A percentile compares a stretch with the other conserved stretches of the same genome.
These are phyloP conservation scores for Epinotia bilunana DNA, from an alignment of 2,888 invertebrate species.

Conservation along the genomic window DNA sequence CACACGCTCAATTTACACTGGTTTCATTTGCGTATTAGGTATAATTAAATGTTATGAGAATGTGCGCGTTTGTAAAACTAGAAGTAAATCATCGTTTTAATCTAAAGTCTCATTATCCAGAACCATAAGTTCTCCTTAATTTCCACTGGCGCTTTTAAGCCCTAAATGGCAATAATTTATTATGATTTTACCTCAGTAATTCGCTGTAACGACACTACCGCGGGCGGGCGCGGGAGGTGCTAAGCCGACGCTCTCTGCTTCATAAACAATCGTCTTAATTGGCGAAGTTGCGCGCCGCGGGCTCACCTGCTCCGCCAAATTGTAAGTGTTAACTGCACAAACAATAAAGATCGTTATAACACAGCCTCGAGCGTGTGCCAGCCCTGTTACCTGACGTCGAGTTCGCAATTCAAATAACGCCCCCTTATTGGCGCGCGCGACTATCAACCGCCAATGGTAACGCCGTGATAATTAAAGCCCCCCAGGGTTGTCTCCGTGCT, in stretches of 20 bases:
- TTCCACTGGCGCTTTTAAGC: slow-evolving; percentile 25
- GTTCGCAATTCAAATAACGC: slow-evolving; percentile 66
- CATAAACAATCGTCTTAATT: slow-evolving; percentile 60
- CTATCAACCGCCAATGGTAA: slow-evolving; percentile 69
- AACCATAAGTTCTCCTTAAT: slow-evolving; percentile 33
- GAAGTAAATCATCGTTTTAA: background rate
- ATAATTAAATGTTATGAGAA: background rate
- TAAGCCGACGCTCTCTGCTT: slow-evolving; percentile 50
- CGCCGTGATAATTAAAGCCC: slow-evolving; percentile 63
- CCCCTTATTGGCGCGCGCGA: slow-evolving; percentile 66
- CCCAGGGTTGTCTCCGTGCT: slow-evolving; percentile 60
- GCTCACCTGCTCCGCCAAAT: slow-evolving; percentile 49
- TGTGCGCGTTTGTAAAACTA: background rate
- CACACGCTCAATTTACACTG: slow-evolving; percentile 4
- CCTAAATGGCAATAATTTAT: slow-evolving; percentile 34
- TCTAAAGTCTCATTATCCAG: slow-evolving; percentile 14
- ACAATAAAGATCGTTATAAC: slow-evolving; percentile 75
- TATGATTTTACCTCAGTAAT: slow-evolving; percentile 38
- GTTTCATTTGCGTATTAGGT: background rate
- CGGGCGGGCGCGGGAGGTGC: slow-evolving; percentile 43
- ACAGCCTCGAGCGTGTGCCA: slow-evolving; percentile 60
- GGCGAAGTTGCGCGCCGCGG: slow-evolving; percentile 53
- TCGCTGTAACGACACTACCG: slow-evolving; percentile 30
- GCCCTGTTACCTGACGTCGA: slow-evolving; percentile 59
- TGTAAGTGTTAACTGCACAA: slow-evolving; percentile 64